Base-by-base conservation (phyloP, 2,888 invertebrate species). In the Dastarcus helophoroides region DNA sequence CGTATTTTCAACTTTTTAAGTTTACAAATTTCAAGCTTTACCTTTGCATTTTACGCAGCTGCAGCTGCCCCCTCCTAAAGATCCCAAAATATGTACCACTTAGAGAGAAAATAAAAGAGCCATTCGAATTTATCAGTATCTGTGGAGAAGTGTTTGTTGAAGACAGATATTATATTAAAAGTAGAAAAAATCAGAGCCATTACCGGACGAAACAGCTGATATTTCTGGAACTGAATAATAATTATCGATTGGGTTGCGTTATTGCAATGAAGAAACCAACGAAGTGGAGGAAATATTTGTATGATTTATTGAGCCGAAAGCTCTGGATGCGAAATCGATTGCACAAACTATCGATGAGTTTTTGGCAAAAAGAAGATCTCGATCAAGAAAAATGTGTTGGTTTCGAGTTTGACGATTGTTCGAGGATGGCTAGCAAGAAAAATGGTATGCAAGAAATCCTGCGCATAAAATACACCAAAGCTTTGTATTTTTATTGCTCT, bases 401-500 rank as follows among this genome's bases (percentile, higher is more conserved):
- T 4, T 38, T 38, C 32, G 45, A 48, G 4, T 47, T 38, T 31
- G 49, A 50, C 27, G 48, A 47, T n/a, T 48, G 44, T 35, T 38
- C 44, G 7, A 43, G 46, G 19, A 50, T 53, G 50, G 31, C 46
- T 13, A 47, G 48, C 21, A 40, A 45, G 35, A 38, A 39, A 10
- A 33, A 35, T 33, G 50, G 49, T 8, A 50, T 49, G 19, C 46
- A 48, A 39, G 33, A 33, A 22, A 43, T 46, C 22, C 19, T 50
- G 12, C 32, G 37, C 24, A 31, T 47, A 34, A 41, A 47, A 31
- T 47, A 50, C 33, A 29, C 39, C 21, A 41, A 33, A 34, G 40
- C 43, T 24, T 26, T 39, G n/a, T 50, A 34, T 36, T 44, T 47
- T 36, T 47, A 52, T 38, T 50, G 48, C 36, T 33, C 47, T 11